Base-by-base conservation (phyloP, 1,140 invertebrate genomes). In the Homalodisca vitripennis region DNA sequence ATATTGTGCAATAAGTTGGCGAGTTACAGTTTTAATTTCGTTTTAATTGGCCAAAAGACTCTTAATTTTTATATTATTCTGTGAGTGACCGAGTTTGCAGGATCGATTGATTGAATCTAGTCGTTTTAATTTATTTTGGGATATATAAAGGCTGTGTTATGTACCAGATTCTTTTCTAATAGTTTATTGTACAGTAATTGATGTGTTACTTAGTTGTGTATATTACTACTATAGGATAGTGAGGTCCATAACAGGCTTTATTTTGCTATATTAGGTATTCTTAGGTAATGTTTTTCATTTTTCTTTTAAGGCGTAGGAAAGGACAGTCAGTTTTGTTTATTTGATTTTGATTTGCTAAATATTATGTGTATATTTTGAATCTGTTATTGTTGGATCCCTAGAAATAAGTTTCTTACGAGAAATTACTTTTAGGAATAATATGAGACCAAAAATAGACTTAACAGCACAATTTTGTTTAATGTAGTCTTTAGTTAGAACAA, bases 71-170 rank as follows among this genome's bases (percentile, higher is more conserved):
- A 41, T 41, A 17, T 41, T 10, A 41, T 10, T 41, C 6, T 10
- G 34, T 41, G 14, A 27, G 55, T 60, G 55, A 60, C 55, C 55
- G 27, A 29, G 55, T 22, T 60, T 60, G 55, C 10, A 27, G 26
- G 55, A 41, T 41, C 34, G 26, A 60, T 53, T 53, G 55, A 13
- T 60, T 55, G 67, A 68, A 60, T 68, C 67, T 60, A 68, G 63
- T 66, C 63, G 63, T 66, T 66, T 66, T 66, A 30, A 66, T 66
- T 66, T 66, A 66, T 66, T 66, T 66, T 46, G 63, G 63, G 63
- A 66, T 66, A 66, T 64, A 64, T 65, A 69, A 69, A 65, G 68
- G 68, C 68, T 69, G 68, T 69, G 68, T 71, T 60, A 48, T 63
- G 55, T 67, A 67, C 70, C 65, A 71, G 53, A 63, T 66, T 26